These are phyloP conservation scores for Dascyllus trimaculatus DNA, from an alignment of 2,113 vertebrate species.

Conservation along the genomic window DNA sequence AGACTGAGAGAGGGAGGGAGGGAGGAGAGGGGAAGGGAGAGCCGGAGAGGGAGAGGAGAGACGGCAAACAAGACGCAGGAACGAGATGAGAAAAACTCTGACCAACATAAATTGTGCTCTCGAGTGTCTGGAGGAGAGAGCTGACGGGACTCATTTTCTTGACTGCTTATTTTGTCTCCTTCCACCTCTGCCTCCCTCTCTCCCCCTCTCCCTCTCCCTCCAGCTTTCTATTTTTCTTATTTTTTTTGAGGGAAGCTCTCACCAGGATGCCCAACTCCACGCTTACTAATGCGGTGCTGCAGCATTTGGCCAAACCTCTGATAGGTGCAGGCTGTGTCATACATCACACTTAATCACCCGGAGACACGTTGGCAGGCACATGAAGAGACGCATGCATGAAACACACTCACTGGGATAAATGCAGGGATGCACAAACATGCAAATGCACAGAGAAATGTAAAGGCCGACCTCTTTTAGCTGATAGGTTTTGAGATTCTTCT, in stretches of 20 bases:
- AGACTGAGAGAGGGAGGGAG: slow-evolving; percentile 18
- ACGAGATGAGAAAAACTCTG: slow-evolving; percentile 56
- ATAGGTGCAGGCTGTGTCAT: not conserved
- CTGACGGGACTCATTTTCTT: slow-evolving; percentile 63
- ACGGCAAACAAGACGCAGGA: slow-evolving; percentile 6
- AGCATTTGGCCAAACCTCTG: not conserved
- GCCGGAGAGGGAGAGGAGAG: slow-evolving; percentile 4
- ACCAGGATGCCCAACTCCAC: slow-evolving; percentile 15
- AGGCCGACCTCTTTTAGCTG: too few relatives aligned
- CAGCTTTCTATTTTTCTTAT: not conserved
- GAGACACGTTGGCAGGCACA: too few relatives aligned
- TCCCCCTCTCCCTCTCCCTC: slow-evolving; percentile 1
- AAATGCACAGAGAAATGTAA: too few relatives aligned
- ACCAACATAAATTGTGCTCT: slow-evolving; percentile 45
- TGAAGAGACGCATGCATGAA: too few relatives aligned
- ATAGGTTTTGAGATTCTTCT: too few relatives aligned
- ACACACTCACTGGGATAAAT: too few relatives aligned
- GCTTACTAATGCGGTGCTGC: not conserved
- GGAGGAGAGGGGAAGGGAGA: not conserved
- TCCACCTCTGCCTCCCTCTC: slow-evolving; percentile 39
- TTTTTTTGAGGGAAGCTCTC: slow-evolving; percentile 34
- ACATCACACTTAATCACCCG: not conserved
- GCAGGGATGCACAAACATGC: too few relatives aligned
- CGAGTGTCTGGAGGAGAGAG: slow-evolving; percentile 19
- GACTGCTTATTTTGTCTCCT: slow-evolving; percentile 54